Conservation (phyloP, 2,888 invertebrate species). For the Lottia gigantea region DNA sequence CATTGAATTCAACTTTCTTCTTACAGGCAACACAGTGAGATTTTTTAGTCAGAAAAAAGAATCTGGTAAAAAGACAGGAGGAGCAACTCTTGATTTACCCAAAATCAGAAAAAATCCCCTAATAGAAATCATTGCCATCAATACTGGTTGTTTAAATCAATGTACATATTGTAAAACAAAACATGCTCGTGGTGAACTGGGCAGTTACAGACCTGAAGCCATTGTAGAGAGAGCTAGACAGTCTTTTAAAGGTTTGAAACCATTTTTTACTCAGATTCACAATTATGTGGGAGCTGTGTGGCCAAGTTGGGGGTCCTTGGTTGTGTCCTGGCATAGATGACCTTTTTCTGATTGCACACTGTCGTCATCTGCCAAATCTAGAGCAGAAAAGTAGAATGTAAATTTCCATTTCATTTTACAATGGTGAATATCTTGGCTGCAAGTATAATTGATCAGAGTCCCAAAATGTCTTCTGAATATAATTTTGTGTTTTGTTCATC, state of each 20-base stretch:
- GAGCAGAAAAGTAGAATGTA: too few relatives aligned
- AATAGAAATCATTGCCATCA: conserved; percentile 96
- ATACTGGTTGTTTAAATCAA: conserved; percentile 96
- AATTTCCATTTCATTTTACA: too few relatives aligned
- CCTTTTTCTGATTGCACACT: too few relatives aligned
- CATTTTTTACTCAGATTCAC: too few relatives aligned
- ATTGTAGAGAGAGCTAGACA: conserved; percentile 88
- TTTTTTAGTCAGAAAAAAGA: conserved; percentile 78
- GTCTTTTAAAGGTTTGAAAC: conserved; percentile 73
- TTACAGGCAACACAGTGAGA: conserved; percentile 62
- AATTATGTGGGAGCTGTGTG: too few relatives aligned
- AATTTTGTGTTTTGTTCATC: too few relatives aligned
- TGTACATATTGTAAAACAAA: conserved; percentile 99
- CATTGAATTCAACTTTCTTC: background rate
- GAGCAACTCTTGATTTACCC: conserved; percentile 87
- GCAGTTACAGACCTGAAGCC: conserved; percentile 90
- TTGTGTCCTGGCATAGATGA: too few relatives aligned
- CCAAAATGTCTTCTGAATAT: too few relatives aligned
- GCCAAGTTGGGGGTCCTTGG: too few relatives aligned
- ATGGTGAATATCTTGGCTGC: too few relatives aligned
- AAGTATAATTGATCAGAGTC: too few relatives aligned
- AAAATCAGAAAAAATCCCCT: conserved; percentile 96
- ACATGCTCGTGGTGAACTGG: conserved; percentile 95
- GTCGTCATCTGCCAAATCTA: too few relatives aligned
- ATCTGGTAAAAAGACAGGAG: conserved; percentile 79